Evolutionary conservation across 37 sponge, comb jelly and placozoan species (phyloP).

Genomic region (Agelas oroides): DNA sequence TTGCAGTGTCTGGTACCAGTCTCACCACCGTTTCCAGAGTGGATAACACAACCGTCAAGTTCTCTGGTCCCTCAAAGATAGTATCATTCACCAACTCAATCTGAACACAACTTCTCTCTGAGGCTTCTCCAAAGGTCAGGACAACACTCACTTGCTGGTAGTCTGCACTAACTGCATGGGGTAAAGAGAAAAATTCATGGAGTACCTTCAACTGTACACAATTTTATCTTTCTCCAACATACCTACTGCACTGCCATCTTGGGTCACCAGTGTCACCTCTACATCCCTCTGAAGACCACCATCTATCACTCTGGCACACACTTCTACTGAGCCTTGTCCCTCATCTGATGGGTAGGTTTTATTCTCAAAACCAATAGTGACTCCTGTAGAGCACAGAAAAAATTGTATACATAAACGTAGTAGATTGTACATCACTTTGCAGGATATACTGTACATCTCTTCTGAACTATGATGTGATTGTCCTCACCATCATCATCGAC

Average conservation of each 20-base stretch:
- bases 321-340: background rate
- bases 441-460: too few species aligned
- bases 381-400: too few species aligned
- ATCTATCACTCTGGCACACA: background rate
- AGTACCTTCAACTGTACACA: too few species aligned
- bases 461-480: too few species aligned
- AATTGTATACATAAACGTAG: too few species aligned
- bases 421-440: too few species aligned
- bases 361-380: constrained; percentile 2
- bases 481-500: background rate
- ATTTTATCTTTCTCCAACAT: too few species aligned
- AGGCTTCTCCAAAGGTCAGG: background rate
- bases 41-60: background rate
- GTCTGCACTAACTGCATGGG: background rate
- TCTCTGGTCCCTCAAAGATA: background rate
- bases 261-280: background rate
- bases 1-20: background rate
- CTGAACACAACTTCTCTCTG: background rate
- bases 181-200: too few species aligned
- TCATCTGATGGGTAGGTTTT: background rate
- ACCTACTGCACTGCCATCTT: background rate
- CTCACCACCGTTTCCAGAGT: background rate
- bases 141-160: background rate
- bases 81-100: background rate
- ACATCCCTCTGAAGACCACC: constrained; percentile 1